Percentiles rank a stretch among this genome's conserved stretches.
These are phyloP conservation scores for Cloeon dipterum DNA, from an alignment of 2,888 invertebrate species.

Conservation along the genomic window DNA sequence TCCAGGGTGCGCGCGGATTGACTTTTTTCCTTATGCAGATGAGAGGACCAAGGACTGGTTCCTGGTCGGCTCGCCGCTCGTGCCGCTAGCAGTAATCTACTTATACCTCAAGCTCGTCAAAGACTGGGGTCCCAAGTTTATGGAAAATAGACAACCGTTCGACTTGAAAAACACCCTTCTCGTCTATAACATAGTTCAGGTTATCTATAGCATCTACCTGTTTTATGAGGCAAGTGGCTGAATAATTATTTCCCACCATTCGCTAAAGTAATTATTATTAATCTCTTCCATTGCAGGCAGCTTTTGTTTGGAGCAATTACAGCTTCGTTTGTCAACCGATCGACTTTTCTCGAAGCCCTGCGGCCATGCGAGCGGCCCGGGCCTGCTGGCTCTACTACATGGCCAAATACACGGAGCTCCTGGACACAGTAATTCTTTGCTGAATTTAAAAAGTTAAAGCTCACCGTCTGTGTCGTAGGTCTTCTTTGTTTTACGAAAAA, in stretches of 20 bases:
- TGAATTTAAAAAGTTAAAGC: too few species aligned
- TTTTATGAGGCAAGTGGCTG: too few species aligned
- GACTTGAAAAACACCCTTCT: slow-evolving; percentile 19
- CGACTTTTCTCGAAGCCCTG: slow-evolving; percentile 15
- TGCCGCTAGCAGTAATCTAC: slow-evolving; percentile 18
- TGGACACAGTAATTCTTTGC: slow-evolving; percentile 30
- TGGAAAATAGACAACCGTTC: slow-evolving; percentile 19
- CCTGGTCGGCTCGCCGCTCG: slow-evolving; percentile 19
- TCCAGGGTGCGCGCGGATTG: too few species aligned
- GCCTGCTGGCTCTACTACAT: slow-evolving; percentile 32
- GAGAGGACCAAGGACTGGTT: slow-evolving; percentile 17
- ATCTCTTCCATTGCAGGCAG: too few species aligned
- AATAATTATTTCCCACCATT: too few species aligned
- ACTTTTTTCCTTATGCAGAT: too few species aligned
- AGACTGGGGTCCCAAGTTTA: slow-evolving; percentile 18
- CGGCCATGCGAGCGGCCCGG: too few species aligned
- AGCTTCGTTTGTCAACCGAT: too few species aligned
- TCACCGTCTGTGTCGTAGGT: too few species aligned
- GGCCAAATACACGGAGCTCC: slow-evolving; percentile 30
- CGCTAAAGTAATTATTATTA: too few species aligned
- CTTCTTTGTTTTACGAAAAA: slow-evolving; percentile 31
- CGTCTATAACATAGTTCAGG: slow-evolving; percentile 23
- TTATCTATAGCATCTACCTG: slow-evolving; percentile 18
- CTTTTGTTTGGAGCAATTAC: too few species aligned
- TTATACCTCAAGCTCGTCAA: slow-evolving; percentile 18